Evolutionary conservation across 1,140 invertebrate species (phyloP), one percentile per base, ranked within the genome.

Genomic region (Oreohelix idahoensis): DNA sequence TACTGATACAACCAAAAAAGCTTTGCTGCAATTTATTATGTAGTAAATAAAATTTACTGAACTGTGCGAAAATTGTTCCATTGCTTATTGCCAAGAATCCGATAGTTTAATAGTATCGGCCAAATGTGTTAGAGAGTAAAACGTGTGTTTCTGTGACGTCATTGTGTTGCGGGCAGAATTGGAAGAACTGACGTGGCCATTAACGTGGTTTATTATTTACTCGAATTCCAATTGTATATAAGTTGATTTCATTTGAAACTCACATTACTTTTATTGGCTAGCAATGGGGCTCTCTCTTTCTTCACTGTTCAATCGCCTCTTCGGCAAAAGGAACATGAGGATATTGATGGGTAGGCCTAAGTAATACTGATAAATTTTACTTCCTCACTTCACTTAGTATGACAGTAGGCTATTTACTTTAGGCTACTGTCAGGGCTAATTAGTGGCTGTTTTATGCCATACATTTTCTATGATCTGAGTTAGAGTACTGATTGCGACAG

Each of bases 301-400:
- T 42, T 96, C 96, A 93, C 94, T 99, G 81, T 95, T 99, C 88
- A 97, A 96, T 83, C 95, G 97, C 83, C 94, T 99, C 36, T 99
- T 99, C 93, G 98, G 98, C 77, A 99, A 99, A 94, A 98, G 98
- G 93, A 97, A 98, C 94, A 99, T 99, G 96, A 95, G 98, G 92
- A 99, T 99, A 93, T 93, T 99, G 86, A 99, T 99, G 98, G 91
- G 92, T 92, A 86, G 86, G 88, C n/a, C n/a, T n/a, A n/a, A n/a
- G n/a, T n/a, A n/a, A n/a, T n/a, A n/a, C n/a, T n/a, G n/a, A n/a
- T n/a, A n/a, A n/a, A n/a, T n/a, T n/a, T n/a, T n/a, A n/a, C n/a
- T n/a, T n/a, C n/a, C n/a, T n/a, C n/a, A n/a, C n/a, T n/a, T n/a
- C n/a, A n/a, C n/a, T n/a, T n/a, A n/a, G n/a, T n/a, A n/a, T n/a